Conservation (phyloP, 2,113 vertebrate genomes). For the Heterocephalus glaber region DNA sequence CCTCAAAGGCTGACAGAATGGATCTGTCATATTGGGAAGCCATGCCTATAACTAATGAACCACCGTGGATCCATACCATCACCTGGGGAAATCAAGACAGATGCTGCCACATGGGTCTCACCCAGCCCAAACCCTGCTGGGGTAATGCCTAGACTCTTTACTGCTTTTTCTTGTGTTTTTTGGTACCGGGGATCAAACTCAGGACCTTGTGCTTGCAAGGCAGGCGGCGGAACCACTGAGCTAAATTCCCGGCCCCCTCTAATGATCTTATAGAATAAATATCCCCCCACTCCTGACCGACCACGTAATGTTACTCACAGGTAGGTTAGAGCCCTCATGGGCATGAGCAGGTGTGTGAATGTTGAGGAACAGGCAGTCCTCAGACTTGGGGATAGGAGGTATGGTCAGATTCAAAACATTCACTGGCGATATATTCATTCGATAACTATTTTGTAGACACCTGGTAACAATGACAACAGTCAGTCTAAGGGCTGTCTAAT, state of each 20-base stretch:
- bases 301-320: constrained; percentile 72
- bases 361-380: constrained; percentile 84
- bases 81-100: constrained; percentile 61
- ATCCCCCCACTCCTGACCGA: no score
- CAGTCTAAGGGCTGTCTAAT: neutral
- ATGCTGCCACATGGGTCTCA: neutral
- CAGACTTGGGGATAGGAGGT: constrained; percentile 54
- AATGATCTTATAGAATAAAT: neutral
- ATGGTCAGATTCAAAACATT: neutral
- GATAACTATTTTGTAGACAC: constrained; percentile 28
- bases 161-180: neutral
- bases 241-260: no score
- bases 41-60: neutral
- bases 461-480: neutral
- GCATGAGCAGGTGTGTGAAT: constrained; percentile 74
- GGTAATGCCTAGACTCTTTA: neutral
- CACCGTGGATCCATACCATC: constrained; percentile 80
- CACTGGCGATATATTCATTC: fast-evolving
- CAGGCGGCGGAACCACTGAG: no score
- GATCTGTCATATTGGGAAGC: constrained; percentile 74
- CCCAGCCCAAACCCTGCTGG: neutral
- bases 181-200: no score
- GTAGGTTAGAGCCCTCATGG: constrained; percentile 63
- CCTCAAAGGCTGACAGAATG: constrained; percentile 44
- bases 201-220: no score